A percentile compares a stretch with the other conserved stretches of the same genome.
Evolutionary conservation across 1,140 invertebrate species (phyloP).

Genomic region (Drosophila carrolli): DNA sequence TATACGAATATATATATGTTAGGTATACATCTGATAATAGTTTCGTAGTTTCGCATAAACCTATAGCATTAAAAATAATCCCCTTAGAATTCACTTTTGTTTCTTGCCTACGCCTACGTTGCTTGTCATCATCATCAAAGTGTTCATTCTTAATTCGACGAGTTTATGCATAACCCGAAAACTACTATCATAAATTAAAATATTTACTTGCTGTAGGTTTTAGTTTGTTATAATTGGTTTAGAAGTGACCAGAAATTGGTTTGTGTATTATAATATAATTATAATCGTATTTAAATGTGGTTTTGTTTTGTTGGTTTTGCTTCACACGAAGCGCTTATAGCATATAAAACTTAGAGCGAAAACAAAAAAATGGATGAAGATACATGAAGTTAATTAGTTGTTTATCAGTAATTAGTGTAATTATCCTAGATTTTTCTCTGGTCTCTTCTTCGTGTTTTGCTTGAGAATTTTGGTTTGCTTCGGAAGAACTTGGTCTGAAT

Average conservation of each 20-base stretch:
- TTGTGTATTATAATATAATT: conserved; percentile 12
- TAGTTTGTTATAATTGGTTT: conserved; percentile 72
- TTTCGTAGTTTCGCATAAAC: conserved; percentile 9
- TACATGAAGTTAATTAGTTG: conserved; percentile 9
- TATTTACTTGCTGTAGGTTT: conserved; percentile 53
- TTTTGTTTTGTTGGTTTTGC: background rate
- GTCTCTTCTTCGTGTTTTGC: background rate
- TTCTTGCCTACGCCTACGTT: conserved; percentile 4
- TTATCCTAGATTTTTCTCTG: conserved; percentile 19
- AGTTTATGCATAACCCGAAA: conserved; percentile 5
- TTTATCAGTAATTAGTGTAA: conserved; percentile 1
- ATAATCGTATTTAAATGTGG: conserved; percentile 9
- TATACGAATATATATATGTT: conserved; percentile 12
- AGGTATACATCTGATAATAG: conserved; percentile 14
- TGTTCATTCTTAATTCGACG: background rate
- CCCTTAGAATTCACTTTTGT: conserved; percentile 8
- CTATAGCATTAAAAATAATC: conserved; percentile 26
- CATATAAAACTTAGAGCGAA: conserved; percentile 9
- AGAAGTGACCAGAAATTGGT: conserved; percentile 76
- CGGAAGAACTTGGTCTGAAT: conserved; percentile 27
- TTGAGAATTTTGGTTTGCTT: conserved; percentile 38
- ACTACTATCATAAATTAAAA: conserved; percentile 36
- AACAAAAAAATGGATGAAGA: conserved; percentile 11
- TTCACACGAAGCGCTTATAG: conserved; percentile 8
- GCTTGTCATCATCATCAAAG: background rate